Conservation (phyloP, 2,797 vertebrate genomes). For the Carduelis carduelis region DNA sequence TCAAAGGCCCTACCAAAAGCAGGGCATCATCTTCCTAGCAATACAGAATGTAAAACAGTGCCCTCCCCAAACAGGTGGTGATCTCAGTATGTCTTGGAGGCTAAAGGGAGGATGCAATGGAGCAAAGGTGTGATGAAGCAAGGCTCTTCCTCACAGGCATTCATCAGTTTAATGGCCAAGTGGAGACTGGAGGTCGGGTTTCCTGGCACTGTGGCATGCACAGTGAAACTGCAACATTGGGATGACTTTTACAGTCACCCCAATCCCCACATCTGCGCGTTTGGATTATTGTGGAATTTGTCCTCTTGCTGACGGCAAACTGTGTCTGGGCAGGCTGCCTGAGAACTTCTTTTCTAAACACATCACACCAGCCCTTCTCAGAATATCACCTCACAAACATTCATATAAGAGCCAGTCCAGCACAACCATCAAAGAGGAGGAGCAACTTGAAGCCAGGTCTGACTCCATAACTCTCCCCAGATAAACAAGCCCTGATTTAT, state of each 20-base stretch:
- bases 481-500: neutral
- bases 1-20: neutral
- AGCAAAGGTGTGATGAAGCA: neutral
- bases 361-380: neutral
- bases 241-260: neutral
- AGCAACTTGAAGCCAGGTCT: neutral
- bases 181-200: neutral
- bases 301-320: accelerated
- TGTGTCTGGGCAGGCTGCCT: neutral
- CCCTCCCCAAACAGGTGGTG: neutral
- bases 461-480: neutral
- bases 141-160: neutral
- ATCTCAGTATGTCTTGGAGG: neutral
- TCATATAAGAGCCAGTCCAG: neutral
- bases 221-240: too few species aligned
- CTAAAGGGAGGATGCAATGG: neutral
- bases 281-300: neutral
- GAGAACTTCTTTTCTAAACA: neutral
- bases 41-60: neutral
- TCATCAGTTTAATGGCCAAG: neutral
- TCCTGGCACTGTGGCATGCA: neutral
- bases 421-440: neutral
- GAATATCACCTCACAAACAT: neutral
- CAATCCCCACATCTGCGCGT: neutral
- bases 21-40: neutral